Evolutionary conservation across 2,888 invertebrate species (phyloP), one percentile per base, ranked within the genome.

Genomic region (Mesorhabditis spiculigera): DNA sequence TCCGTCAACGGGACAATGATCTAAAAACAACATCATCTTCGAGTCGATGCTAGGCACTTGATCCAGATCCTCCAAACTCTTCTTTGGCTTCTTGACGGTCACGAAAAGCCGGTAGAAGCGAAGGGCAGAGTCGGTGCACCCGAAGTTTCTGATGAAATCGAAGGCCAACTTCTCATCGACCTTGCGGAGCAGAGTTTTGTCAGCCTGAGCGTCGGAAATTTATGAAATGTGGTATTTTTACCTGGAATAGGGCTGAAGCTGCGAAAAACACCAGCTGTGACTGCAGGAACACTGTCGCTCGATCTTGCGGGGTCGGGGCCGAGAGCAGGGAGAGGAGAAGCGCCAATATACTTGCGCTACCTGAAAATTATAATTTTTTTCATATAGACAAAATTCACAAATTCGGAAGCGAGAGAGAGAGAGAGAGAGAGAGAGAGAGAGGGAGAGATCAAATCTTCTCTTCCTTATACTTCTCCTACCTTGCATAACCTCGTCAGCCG

Each of bases 41-140:
- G 3, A 28, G 28, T 28, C 28, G 28, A 28, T 28, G 28, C 28
- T 28, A 28, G 28, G 28, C 43, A 66, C 10, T 66, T 41, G 45
- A 45, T 72, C 70, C 70, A 77, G 68, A 43, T 71, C 68, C 6
- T 72, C 63, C 4, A 72, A 63, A 58, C 72, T 64, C 44, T 68
- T 67, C 4, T 70, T 70, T 5, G 69, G 68, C 45, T 72, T 70
- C n/a, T 68, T 69, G 5, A 72, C 70, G 45, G 70, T 58, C 5
- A 74, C 65, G 43, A 73, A 69, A 13, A 77, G 42, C 62, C 70
- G 71, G 41, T 71, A 74, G 58, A 72, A 61, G 4, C 74, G 68
- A 28, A 77, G 69, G 5, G 75, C 67, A 3, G 74, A 73, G 43
- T 77, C 77, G 8, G 71, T 70, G 64, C 72, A 71, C 28, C 71